Conservation (phyloP, 1,140 invertebrate genomes). For the Drosophila santomea region DNA sequence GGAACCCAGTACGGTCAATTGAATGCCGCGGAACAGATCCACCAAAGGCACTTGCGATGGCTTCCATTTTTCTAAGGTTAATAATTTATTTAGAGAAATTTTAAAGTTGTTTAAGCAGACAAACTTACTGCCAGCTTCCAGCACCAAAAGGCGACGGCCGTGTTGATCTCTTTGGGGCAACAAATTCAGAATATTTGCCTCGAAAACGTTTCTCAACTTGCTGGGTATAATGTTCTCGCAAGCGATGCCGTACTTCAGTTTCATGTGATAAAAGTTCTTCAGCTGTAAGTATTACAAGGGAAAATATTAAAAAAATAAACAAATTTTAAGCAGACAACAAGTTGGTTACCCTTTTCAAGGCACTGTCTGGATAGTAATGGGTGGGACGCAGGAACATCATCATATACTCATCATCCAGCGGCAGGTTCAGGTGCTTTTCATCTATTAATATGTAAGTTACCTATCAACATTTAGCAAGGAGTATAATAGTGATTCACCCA, state of each 20-base stretch:
- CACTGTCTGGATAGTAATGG: constrained; percentile 89
- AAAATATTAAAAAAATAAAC: background rate
- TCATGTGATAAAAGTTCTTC: constrained; percentile 87
- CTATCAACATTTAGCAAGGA: too few relatives aligned
- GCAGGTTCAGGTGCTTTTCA: constrained; percentile 86
- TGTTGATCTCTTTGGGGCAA: constrained; percentile 86
- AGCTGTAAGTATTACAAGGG: constrained; percentile 83
- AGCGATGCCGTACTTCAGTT: constrained; percentile 86
- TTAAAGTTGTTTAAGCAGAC: background rate
- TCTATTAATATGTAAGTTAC: constrained; percentile 54
- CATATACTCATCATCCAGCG: constrained; percentile 88
- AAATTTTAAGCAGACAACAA: too few relatives aligned
- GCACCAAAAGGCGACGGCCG: constrained; percentile 86
- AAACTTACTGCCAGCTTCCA: constrained; percentile 86
- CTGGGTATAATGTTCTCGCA: constrained; percentile 85
- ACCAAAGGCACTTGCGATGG: constrained; percentile 86
- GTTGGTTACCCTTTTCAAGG: constrained; percentile 86
- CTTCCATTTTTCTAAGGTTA: constrained; percentile 87
- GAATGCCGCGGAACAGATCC: constrained; percentile 87
- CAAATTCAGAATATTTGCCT: constrained; percentile 86
- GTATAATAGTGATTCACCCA: background rate
- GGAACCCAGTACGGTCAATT: constrained; percentile 87
- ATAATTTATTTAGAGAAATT: background rate
- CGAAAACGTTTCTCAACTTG: constrained; percentile 85
- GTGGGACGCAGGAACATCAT: constrained; percentile 88